Evolutionary conservation across 2,113 vertebrate genomes (phyloP).

Genomic region (Limnothrissa miodon): DNA sequence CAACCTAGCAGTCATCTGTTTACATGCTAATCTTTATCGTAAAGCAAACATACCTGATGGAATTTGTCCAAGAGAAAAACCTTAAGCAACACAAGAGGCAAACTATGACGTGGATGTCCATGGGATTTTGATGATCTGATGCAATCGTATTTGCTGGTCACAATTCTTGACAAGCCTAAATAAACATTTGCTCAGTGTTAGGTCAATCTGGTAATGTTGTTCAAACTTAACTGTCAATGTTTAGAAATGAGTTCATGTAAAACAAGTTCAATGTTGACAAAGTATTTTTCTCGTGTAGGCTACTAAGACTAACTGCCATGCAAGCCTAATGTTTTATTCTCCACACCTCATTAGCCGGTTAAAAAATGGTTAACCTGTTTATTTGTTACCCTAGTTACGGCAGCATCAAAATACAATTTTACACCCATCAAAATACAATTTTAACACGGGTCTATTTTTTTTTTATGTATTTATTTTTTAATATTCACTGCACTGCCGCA

Average conservation of each 20-base stretch:
- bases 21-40: background rate
- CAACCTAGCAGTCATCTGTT: background rate
- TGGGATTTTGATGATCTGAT: background rate
- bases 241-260: background rate
- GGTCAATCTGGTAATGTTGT: background rate
- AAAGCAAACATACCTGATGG: background rate
- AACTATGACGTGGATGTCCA: background rate
- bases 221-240: background rate
- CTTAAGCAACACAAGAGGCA: background rate
- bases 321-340: background rate
- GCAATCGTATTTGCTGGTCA: background rate
- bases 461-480: too few relatives aligned
- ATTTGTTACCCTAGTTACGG: too few relatives aligned
- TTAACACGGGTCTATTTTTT: too few relatives aligned
- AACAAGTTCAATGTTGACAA: background rate
- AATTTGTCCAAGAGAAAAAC: slow-evolving; percentile 6
- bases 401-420: too few relatives aligned
- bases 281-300: background rate
- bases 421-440: too few relatives aligned
- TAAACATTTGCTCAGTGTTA: background rate
- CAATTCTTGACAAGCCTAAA: background rate
- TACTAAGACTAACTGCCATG: background rate
- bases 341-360: too few relatives aligned
- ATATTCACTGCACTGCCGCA: too few relatives aligned
- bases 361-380: too few relatives aligned